Base-by-base conservation (phyloP, 2,888 invertebrate genomes). In the Dryomyza anilis region DNA sequence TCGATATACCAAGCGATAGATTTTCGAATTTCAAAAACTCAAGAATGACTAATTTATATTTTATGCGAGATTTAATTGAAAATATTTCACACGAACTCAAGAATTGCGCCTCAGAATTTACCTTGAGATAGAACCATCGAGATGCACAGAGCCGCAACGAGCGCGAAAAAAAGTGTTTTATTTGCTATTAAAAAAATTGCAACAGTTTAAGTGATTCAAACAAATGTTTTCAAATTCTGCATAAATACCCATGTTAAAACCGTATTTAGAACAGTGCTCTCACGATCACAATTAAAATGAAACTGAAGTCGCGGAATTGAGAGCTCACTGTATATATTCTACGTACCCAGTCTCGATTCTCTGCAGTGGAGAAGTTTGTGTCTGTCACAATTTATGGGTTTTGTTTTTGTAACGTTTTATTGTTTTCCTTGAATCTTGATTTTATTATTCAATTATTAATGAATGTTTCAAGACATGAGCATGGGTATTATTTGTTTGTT, bases 21-120 rank as follows among this genome's bases (percentile, higher is more conserved):
- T n/a, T n/a, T n/a, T n/a, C n/a, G n/a, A n/a, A n/a, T n/a, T n/a
- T n/a, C n/a, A n/a, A n/a, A n/a, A n/a, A n/a, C n/a, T n/a, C n/a
- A n/a, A n/a, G n/a, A n/a, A n/a, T n/a, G n/a, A n/a, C n/a, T n/a
- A n/a, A n/a, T n/a, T n/a, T n/a, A n/a, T n/a, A n/a, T n/a, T n/a
- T n/a, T n/a, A n/a, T n/a, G n/a, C n/a, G n/a, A n/a, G n/a, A n/a
- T n/a, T n/a, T n/a, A n/a, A n/a, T n/a, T n/a, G n/a, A n/a, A n/a
- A n/a, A n/a, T n/a, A n/a, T n/a, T n/a, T n/a, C n/a, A n/a, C n/a
- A n/a, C n/a, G n/a, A n/a, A n/a, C n/a, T n/a, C n/a, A n/a, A n/a
- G n/a, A n/a, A n/a, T n/a, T n/a, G n/a, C n/a, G n/a, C n/a, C n/a
- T 39, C 14, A 33, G 27, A 33, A 73, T 72, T 72, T 75, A 78